Conservation (phyloP, 2,888 invertebrate genomes). For the Drosophila meridionalis region DNA sequence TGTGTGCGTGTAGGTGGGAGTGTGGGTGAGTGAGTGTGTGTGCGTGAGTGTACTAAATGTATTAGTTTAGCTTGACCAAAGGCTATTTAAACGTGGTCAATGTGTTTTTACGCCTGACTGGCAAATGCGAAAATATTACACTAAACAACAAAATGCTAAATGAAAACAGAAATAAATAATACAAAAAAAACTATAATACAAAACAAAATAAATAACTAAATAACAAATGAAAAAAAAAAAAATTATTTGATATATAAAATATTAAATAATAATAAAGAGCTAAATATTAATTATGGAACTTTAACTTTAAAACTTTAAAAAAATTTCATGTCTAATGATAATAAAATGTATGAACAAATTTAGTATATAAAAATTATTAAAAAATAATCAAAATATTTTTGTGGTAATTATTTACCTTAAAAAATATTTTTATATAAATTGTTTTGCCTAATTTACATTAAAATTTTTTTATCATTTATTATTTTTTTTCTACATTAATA, state of each 20-base stretch:
- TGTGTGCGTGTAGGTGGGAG: constrained; percentile 12
- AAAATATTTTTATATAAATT: too few species aligned
- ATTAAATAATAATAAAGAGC: background rate
- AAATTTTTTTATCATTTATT: too few species aligned
- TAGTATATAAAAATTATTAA: too few species aligned
- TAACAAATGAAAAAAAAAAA: background rate
- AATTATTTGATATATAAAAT: background rate
- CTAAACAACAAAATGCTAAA: constrained; percentile 31
- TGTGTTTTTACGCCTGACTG: constrained; percentile 69
- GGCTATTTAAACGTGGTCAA: constrained; percentile 75
- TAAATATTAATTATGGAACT: too few species aligned
- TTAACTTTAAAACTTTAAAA: too few species aligned
- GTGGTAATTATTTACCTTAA: too few species aligned
- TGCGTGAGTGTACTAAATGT: constrained; percentile 58
- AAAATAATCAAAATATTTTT: too few species aligned
- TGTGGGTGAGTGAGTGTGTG: constrained; percentile 8
- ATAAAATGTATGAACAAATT: too few species aligned
- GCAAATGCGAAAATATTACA: constrained; percentile 42
- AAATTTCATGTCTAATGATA: too few species aligned
- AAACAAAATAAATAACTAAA: background rate
- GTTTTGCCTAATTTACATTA: too few species aligned
- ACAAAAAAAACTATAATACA: background rate
- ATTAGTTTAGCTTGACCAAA: constrained; percentile 63
- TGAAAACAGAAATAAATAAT: background rate
- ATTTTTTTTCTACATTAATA: too few species aligned